Evolutionary conservation across 2,888 invertebrate species (phyloP), one percentile per base, ranked within the genome.

Genomic region (Argynnis bischoffii): DNA sequence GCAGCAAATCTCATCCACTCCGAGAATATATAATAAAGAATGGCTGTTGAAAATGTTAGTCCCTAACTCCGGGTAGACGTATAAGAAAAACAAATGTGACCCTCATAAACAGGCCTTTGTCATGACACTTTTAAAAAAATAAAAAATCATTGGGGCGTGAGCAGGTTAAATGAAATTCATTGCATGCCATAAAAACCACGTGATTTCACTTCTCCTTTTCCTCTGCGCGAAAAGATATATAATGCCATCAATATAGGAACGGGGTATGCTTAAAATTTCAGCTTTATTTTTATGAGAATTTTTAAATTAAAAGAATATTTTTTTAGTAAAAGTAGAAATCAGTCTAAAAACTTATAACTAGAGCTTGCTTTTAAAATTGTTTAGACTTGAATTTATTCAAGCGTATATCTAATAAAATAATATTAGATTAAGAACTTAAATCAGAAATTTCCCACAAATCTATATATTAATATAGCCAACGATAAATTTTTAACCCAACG

Each of bases 131-230:
- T 78, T 71, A 69, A 72, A 73, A 75, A 76, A 77, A 54, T 15
- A 64, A 79, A 74, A 73, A 74, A 76, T 76, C 48, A 16, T 73
- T 67, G 73, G 63, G 72, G 75, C 72, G 76, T 65, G 74, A 78
- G 79, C 77, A 79, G 77, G 78, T 79, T 73, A 79, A 82, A 81
- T 79, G 76, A 80, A 81, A 80, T 82, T 82, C 78, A 82, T 82
- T 77, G 78, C 77, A 61, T 64, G 73, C 69, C 69, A 74, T 74
- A 77, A 77, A 21, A 77, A 76, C 74, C 63, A 57, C 59, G 63
- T n/a, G 65, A 65, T 69, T 64, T 48, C 56, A 71, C 64, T 61
- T 66, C 70, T 70, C 60, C 59, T 67, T 67, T 70, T 70, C 56
- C 51, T 31, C 46, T 51, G 65, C 53, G 56, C 53, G 61, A 55